Percentiles rank a stretch among this genome's conserved stretches.
Conservation (phyloP, 2,888 invertebrate species). For the Teinopalpus imperialis region DNA sequence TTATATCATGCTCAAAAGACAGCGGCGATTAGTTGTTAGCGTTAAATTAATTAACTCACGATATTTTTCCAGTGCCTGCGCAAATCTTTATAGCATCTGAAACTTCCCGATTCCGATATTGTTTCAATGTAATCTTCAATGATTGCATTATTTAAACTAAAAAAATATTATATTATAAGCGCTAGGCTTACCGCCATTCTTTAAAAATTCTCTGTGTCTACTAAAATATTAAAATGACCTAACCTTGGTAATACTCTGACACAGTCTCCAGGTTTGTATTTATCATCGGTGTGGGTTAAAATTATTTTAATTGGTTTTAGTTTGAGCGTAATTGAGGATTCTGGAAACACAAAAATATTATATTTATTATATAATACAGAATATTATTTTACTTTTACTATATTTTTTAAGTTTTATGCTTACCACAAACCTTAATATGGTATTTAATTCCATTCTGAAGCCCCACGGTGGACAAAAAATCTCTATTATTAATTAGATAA, state of each 20-base stretch:
- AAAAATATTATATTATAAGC: conserved; percentile 33
- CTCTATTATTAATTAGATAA: conserved; percentile 65
- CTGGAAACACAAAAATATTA: conserved; percentile 38
- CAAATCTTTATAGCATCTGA: conserved; percentile 70
- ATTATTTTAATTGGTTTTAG: conserved; percentile 61
- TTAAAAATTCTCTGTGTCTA: too few species aligned
- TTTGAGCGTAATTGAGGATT: conserved; percentile 42
- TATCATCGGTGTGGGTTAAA: conserved; percentile 46
- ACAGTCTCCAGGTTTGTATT: conserved; percentile 53
- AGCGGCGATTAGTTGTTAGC: too few species aligned
- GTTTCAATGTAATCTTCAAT: conserved; percentile 50
- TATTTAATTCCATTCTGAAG: conserved; percentile 60
- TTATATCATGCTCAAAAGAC: too few species aligned
- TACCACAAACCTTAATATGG: conserved; percentile 47
- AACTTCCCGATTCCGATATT: conserved; percentile 50
- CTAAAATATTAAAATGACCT: too few species aligned
- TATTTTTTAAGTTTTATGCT: conserved; percentile 20
- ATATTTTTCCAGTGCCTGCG: conserved; percentile 80
- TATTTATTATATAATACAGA: neutral
- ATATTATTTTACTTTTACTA: too few species aligned
- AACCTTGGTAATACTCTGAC: conserved; percentile 69
- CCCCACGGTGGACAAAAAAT: conserved; percentile 53
- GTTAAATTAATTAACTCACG: too few species aligned
- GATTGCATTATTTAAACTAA: conserved; percentile 62
- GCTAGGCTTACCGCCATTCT: too few species aligned